Conservation (phyloP, 1,140 invertebrate genomes). For the Temnothorax longispinosus region DNA sequence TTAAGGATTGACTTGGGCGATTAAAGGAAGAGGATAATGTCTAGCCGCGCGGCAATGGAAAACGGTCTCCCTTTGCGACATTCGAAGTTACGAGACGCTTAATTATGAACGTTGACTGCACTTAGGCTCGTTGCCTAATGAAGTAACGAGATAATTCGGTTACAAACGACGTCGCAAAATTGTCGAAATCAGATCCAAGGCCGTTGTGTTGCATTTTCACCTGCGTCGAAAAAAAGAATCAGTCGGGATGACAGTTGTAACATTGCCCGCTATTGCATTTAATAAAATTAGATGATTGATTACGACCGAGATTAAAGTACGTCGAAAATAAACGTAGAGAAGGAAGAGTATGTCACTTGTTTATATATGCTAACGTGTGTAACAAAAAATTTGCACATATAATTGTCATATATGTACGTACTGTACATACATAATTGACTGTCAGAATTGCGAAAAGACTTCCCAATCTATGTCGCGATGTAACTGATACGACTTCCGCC, state of each 20-base stretch:
- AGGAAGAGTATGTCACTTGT: background rate
- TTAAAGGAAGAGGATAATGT: constrained; percentile 55
- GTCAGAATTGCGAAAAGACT: background rate
- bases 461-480: constrained; percentile 8
- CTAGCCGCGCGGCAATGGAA: background rate
- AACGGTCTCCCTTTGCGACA: constrained; percentile 46
- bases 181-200: constrained; percentile 63
- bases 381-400: background rate
- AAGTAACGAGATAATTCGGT: constrained; percentile 70
- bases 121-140: constrained; percentile 44
- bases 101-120: constrained; percentile 43
- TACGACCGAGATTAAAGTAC: background rate
- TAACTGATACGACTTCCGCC: background rate
- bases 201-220: constrained; percentile 57
- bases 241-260: constrained; percentile 3
- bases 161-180: constrained; percentile 11
- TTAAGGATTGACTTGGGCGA: constrained; percentile 9
- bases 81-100: constrained; percentile 37
- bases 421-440: background rate
- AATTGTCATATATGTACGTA: too few relatives aligned
- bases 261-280: constrained; percentile 15
- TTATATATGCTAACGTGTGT: background rate
- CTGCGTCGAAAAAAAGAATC: background rate
- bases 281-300: constrained; percentile 51
- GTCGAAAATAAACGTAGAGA: background rate